Evolutionary conservation across 2,113 vertebrate genomes (phyloP).

Genomic region (Podocnemis expansa): DNA sequence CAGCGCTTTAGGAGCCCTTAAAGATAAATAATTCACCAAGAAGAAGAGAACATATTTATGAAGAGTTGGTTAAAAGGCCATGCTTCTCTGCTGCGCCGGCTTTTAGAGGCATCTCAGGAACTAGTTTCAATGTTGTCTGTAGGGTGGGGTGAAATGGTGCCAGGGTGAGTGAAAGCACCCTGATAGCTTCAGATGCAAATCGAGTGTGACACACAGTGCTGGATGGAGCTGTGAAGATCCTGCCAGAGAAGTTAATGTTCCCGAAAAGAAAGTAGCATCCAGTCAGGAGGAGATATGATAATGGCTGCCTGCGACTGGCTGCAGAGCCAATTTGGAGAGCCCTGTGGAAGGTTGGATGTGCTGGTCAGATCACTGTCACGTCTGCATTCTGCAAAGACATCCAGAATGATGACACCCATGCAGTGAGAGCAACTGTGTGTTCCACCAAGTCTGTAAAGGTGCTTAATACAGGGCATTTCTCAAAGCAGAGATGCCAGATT

Average conservation of each 20-base stretch:
- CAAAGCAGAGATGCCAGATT: background rate
- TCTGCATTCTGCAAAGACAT: background rate
- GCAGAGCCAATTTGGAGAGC: background rate
- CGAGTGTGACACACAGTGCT: background rate
- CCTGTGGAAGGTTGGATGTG: background rate
- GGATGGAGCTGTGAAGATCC: background rate
- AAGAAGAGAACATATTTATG: conserved; percentile 42
- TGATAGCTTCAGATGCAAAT: conserved; percentile 4
- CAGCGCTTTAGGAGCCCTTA: conserved; percentile 9
- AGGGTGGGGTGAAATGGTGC: conserved; percentile 37
- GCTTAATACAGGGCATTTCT: background rate
- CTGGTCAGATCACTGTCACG: background rate
- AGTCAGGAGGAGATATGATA: background rate
- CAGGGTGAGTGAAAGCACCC: background rate
- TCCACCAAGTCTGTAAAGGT: background rate
- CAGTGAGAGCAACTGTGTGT: background rate
- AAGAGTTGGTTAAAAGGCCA: conserved; percentile 41
- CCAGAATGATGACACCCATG: fast-evolving
- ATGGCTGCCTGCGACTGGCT: background rate
- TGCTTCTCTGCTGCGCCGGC: conserved; percentile 44
- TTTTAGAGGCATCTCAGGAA: conserved; percentile 43
- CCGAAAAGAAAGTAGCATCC: conserved; percentile 37
- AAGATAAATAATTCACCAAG: conserved; percentile 48
- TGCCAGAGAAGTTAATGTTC: conserved; percentile 14
- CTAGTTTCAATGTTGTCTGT: conserved; percentile 35